Conservation (phyloP, 2,888 invertebrate species). For the Sycophila texana region DNA sequence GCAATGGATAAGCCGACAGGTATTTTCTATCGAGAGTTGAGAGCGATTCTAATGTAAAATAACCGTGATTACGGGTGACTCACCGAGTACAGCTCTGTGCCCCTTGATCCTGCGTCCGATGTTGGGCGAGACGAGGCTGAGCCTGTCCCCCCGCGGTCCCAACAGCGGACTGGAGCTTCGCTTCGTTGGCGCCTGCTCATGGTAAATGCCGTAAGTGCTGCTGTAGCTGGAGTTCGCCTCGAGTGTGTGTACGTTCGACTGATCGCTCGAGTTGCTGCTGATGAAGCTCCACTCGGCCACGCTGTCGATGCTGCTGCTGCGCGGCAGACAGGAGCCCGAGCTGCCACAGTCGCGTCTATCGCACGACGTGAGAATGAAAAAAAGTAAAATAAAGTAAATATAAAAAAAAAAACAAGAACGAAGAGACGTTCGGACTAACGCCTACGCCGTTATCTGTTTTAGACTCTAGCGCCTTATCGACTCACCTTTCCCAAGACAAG, state of each 20-base stretch:
- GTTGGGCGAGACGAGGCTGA: slow-evolving; percentile 84
- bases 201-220: slow-evolving; percentile 70
- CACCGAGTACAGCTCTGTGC: slow-evolving; percentile 85
- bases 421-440: not conserved
- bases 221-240: slow-evolving; percentile 60
- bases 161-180: slow-evolving; percentile 72
- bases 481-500: slow-evolving; percentile 79
- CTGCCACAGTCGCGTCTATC: slow-evolving; percentile 66
- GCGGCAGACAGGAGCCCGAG: slow-evolving; percentile 76
- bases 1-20: not conserved
- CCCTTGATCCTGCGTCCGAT: slow-evolving; percentile 86
- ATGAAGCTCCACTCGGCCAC: slow-evolving; percentile 68
- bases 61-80: slow-evolving; percentile 70
- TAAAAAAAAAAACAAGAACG: too few species aligned
- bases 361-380: not conserved
- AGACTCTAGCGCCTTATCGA: not conserved
- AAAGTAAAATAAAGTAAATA: not conserved
- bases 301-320: slow-evolving; percentile 87
- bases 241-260: slow-evolving; percentile 5
- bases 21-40: not conserved
- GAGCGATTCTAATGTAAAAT: not conserved
- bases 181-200: slow-evolving; percentile 66
- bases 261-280: slow-evolving; percentile 45
- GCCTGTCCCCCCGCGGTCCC: slow-evolving; percentile 76
- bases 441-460: not conserved